These are phyloP conservation scores for Rhamphomyia laevipes DNA, from an alignment of 2,888 invertebrate genomes.

Conservation along the genomic window DNA sequence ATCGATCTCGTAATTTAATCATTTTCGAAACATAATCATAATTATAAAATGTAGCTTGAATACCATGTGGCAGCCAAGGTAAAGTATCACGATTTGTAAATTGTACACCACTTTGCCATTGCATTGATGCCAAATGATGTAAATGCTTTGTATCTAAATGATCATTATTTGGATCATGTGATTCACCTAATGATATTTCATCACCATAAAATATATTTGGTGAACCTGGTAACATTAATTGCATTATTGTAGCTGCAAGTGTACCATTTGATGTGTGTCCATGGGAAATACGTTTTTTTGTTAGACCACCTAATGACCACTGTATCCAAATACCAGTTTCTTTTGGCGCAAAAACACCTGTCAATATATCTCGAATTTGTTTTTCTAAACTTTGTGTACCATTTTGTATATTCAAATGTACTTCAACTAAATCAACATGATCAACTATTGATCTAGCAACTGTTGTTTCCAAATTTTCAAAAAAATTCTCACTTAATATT, in stretches of 20 bases:
- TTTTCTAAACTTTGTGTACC: conserved; percentile 46
- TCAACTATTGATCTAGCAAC: conserved; percentile 49
- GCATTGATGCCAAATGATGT: conserved; percentile 60
- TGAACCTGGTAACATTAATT: conserved; percentile 74
- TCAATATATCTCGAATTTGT: conserved; percentile 46
- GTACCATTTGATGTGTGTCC: conserved; percentile 47
- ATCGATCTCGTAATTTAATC: conserved; percentile 45
- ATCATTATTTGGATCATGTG: conserved; percentile 45
- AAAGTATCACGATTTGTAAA: conserved; percentile 42
- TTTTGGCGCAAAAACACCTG: conserved; percentile 44
- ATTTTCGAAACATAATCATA: conserved; percentile 46
- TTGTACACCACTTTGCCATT: conserved; percentile 42
- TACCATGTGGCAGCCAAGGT: conserved; percentile 52
- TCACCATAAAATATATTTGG: conserved; percentile 85
- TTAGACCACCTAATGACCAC: conserved; percentile 62
- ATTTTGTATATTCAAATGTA: conserved; percentile 47
- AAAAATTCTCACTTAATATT: conserved; percentile 50
- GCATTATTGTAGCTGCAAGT: conserved; percentile 56
- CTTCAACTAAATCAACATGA: conserved; percentile 59
- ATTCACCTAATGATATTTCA: conserved; percentile 63
- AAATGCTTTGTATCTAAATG: conserved; percentile 47
- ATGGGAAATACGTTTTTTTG: conserved; percentile 45
- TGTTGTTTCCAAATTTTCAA: conserved; percentile 38
- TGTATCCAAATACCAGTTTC: conserved; percentile 64
- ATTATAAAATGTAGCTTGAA: conserved; percentile 42